phyloP scores from a whole-genome alignment of 2,797 vertebrate genomes.

The Halcyon badia region DNA sequence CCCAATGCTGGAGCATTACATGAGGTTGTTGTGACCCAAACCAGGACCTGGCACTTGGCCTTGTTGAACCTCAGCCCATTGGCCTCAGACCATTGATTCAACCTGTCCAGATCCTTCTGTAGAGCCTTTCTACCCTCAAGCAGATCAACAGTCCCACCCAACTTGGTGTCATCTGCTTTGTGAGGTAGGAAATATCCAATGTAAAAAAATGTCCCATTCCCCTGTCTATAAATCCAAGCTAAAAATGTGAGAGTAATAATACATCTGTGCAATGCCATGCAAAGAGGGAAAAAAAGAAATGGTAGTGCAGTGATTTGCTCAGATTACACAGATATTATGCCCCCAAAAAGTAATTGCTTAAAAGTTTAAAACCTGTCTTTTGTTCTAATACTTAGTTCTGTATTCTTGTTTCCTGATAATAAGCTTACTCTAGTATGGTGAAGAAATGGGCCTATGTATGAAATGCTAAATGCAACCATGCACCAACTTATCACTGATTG shows the following conservation, averaged over 20 bases:
- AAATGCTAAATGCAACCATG: neutral
- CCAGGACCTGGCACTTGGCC: no score
- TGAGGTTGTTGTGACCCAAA: no score
- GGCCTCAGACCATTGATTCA: no score
- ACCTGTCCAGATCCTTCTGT: no score
- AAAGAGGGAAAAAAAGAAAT: neutral
- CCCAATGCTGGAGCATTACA: no score
- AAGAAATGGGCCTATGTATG: neutral
- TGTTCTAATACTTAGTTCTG: neutral
- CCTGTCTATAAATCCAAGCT: neutral
- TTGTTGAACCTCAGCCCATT: no score
- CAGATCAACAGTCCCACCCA: neutral
- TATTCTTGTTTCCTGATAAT: neutral
- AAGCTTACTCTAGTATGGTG: neutral
- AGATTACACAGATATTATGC: neutral
- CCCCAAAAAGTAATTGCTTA: fast-evolving
- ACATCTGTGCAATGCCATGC: neutral
- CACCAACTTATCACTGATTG: neutral
- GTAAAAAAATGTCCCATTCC: neutral
- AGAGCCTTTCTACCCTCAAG: no score
- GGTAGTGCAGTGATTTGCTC: neutral
- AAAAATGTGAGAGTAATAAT: neutral
- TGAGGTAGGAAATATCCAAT: neutral
- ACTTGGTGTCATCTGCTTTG: neutral
- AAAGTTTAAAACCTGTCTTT: neutral